These are phyloP conservation scores for Channa maculata DNA, from an alignment of 2,113 vertebrate genomes.

Conservation along the genomic window DNA sequence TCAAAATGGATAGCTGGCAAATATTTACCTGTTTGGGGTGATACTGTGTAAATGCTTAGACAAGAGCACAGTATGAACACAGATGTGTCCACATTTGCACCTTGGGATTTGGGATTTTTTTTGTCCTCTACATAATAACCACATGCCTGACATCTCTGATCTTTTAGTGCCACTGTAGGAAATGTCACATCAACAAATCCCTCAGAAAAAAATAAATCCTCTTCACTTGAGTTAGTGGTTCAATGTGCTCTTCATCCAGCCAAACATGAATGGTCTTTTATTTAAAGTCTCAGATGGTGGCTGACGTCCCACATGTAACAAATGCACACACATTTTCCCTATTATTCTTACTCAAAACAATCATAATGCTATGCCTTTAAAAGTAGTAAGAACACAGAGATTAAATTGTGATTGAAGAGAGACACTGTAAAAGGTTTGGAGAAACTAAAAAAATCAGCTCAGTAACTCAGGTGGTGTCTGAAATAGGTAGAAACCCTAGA, in stretches of 20 bases:
- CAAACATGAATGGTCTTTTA: neutral
- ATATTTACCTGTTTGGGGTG: slow-evolving; percentile 25
- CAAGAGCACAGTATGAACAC: neutral
- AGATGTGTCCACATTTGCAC: neutral
- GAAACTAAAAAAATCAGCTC: neutral
- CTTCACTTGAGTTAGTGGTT: neutral
- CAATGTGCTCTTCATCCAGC: slow-evolving; percentile 1
- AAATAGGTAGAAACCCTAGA: slow-evolving; percentile 10
- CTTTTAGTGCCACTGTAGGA: slow-evolving; percentile 1
- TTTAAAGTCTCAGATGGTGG: slow-evolving; percentile 8
- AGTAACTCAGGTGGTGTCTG: neutral
- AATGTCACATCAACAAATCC: slow-evolving; percentile 7
- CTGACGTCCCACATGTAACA: slow-evolving; percentile 12
- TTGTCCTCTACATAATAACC: neutral
- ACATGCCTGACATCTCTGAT: neutral
- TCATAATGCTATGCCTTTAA: neutral
- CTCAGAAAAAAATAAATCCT: slow-evolving; percentile 18
- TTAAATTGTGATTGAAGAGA: slow-evolving; percentile 1
- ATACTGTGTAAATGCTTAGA: neutral
- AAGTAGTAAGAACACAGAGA: slow-evolving; percentile 7
- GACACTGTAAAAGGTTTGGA: neutral
- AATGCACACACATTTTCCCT: neutral
- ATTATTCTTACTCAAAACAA: neutral
- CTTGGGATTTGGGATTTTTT: neutral
- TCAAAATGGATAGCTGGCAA: slow-evolving; percentile 28